Conservation (phyloP, 2,113 vertebrate species). For the Notothenia coriiceps region DNA sequence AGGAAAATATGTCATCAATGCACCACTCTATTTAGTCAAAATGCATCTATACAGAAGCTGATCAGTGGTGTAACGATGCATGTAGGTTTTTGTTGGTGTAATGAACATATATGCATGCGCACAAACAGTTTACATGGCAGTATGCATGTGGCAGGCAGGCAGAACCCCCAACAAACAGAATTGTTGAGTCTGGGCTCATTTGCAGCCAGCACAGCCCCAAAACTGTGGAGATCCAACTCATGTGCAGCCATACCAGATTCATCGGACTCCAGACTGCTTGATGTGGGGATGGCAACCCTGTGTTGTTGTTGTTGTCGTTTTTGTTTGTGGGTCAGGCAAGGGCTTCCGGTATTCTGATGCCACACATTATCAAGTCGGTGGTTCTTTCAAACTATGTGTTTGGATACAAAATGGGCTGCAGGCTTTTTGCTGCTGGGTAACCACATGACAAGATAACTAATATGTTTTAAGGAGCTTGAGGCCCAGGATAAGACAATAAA, state of each 20-base stretch:
- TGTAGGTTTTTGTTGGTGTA: neutral
- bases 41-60: neutral
- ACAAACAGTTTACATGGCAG: constrained; percentile 1
- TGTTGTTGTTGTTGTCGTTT: constrained; percentile 49
- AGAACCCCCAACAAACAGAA: constrained; percentile 20
- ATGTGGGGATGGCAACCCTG: constrained; percentile 42
- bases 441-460: constrained; percentile 35
- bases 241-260: constrained; percentile 37
- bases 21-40: neutral
- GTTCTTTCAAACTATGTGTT: constrained; percentile 25
- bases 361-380: constrained; percentile 24
- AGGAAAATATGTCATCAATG: no score
- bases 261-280: constrained; percentile 41
- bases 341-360: constrained; percentile 44
- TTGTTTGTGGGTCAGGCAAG: constrained; percentile 43
- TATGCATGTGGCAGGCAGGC: constrained; percentile 23
- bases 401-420: constrained; percentile 30
- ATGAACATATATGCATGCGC: neutral
- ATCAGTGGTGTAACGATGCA: constrained; percentile 4
- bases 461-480: neutral
- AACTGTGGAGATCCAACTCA: constrained; percentile 24
- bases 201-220: constrained; percentile 17
- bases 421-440: constrained; percentile 10
- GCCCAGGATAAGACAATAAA: neutral
- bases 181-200: constrained; percentile 26